A percentile compares a stretch with the other conserved stretches of the same genome.
phyloP scores from a whole-genome alignment of 2,797 vertebrate species.

The Salarias fasciatus region DNA sequence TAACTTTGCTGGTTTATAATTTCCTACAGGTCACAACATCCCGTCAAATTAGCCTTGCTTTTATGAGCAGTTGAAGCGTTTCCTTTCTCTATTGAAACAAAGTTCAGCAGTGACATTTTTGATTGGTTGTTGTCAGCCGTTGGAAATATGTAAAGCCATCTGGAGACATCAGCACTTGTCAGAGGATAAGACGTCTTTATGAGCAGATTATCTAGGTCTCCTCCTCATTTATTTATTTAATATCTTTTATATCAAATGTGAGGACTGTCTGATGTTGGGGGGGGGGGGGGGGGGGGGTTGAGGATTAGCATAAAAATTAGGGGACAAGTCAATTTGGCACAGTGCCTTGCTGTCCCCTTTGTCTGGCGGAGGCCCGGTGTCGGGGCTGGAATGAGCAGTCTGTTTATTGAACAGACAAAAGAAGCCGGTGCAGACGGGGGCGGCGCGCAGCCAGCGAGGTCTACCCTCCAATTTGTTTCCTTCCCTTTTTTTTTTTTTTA shows the following conservation, averaged over 20 bases:
- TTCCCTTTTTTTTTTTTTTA: constrained; percentile 9
- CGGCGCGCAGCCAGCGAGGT: constrained; percentile 11
- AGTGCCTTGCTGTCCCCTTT: constrained; percentile 55
- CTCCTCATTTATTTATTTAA: constrained; percentile 69
- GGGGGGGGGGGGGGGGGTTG: background rate
- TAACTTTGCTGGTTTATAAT: background rate
- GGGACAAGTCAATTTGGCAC: constrained; percentile 68
- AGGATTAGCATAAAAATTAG: constrained; percentile 79
- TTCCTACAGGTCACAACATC: background rate
- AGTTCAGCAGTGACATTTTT: constrained; percentile 27
- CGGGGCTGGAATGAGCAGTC: constrained; percentile 39
- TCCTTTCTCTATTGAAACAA: constrained; percentile 34
- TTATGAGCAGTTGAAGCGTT: background rate
- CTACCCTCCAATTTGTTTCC: constrained; percentile 18
- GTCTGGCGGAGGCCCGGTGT: constrained; percentile 45
- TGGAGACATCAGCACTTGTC: constrained; percentile 68
- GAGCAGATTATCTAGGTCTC: constrained; percentile 68
- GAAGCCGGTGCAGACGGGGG: constrained; percentile 22
- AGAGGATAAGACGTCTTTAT: constrained; percentile 72
- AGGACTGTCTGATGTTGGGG: constrained; percentile 51
- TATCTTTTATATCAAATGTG: constrained; percentile 71
- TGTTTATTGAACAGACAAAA: constrained; percentile 44
- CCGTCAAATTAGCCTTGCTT: background rate
- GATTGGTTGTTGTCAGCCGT: constrained; percentile 51
- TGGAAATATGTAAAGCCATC: constrained; percentile 54